phyloP scores from a whole-genome alignment of 2,797 vertebrate genomes.

The Allobates femoralis region DNA sequence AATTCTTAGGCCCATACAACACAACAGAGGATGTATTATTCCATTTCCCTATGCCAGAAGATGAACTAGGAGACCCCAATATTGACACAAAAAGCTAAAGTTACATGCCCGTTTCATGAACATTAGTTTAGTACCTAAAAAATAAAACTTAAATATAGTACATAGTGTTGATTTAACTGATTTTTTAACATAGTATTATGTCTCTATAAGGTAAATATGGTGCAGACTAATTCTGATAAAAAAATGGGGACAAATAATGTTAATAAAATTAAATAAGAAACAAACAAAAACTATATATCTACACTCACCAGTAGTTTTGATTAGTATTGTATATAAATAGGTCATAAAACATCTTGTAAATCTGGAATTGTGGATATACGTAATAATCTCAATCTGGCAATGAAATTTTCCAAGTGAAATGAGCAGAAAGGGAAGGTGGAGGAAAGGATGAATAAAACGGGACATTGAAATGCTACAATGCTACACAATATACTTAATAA shows the following conservation, averaged over 20 bases:
- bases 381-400: constrained; percentile 4
- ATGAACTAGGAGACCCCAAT: too few relatives aligned
- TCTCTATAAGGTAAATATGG: constrained; percentile 13
- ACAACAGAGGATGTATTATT: too few relatives aligned
- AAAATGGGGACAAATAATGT: not conserved
- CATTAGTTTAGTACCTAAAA: not conserved
- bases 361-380: not conserved
- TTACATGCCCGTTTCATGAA: not conserved
- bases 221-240: constrained; percentile 1
- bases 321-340: constrained; percentile 27
- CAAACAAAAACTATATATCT: constrained; percentile 6
- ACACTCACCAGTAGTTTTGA: constrained; percentile 24
- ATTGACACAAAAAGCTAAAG: too few relatives aligned
- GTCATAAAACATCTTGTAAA: not conserved
- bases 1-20: too few relatives aligned
- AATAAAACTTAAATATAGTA: not conserved
- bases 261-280: constrained; percentile 12
- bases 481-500: constrained; percentile 8
- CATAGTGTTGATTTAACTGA: not conserved
- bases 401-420: not conserved
- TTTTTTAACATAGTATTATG: not conserved
- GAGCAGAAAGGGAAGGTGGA: not conserved
- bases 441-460: constrained; percentile 1
- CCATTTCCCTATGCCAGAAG: too few relatives aligned
- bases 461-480: not conserved